Evolutionary conservation across 2,888 invertebrate species (phyloP).

Genomic region (Endotricha flammealis): DNA sequence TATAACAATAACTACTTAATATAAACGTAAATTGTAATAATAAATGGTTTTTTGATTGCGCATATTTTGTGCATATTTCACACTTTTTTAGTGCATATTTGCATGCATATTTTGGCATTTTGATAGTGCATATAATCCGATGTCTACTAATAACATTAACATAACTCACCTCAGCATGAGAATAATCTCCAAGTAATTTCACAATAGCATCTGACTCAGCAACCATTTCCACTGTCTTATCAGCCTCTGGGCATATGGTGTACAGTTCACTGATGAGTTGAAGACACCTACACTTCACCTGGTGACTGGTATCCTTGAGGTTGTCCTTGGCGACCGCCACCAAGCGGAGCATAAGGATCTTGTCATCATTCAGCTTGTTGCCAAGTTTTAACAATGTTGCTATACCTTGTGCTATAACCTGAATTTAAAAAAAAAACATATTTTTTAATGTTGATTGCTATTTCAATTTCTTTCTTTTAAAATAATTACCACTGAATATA

Average conservation of each 20-base stretch:
- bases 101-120: too few relatives aligned
- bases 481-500: too few relatives aligned
- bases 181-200: conserved; percentile 89
- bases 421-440: background rate
- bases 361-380: conserved; percentile 77
- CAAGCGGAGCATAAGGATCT: conserved; percentile 78
- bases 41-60: too few relatives aligned
- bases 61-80: too few relatives aligned
- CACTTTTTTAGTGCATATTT: too few relatives aligned
- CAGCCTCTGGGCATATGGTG: conserved; percentile 75
- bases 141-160: too few relatives aligned
- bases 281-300: conserved; percentile 87
- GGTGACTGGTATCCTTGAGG: conserved; percentile 86
- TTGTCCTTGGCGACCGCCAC: conserved; percentile 83
- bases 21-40: too few relatives aligned
- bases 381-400: conserved; percentile 84
- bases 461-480: too few relatives aligned
- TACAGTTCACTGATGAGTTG: conserved; percentile 87
- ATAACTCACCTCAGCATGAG: conserved; percentile 83
- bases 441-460: background rate
- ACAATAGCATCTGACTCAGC: conserved; percentile 80
- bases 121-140: too few relatives aligned
- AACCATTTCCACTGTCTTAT: conserved; percentile 62
- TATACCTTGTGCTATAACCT: conserved; percentile 86
- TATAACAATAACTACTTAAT: too few relatives aligned